Base-by-base conservation (phyloP, 2,113 vertebrate species). In the Anas platyrhynchos region DNA sequence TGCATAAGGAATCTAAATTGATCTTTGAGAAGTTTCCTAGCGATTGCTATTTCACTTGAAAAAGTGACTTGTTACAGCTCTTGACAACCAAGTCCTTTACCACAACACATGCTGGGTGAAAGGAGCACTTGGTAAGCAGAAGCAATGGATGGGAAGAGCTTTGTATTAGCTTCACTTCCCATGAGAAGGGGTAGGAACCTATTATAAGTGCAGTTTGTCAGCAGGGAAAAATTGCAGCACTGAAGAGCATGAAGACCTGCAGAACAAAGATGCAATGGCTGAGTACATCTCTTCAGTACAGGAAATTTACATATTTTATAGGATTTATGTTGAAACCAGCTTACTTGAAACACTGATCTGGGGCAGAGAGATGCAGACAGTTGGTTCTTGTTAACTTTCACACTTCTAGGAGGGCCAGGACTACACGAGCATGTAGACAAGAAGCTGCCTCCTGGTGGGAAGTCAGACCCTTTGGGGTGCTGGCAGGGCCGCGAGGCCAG, bases 1-100 rank as follows among this genome's bases (percentile, higher is more conserved):
- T 76, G 62, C 66, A 69, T 43, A 73, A 61, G 14, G 31, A 85
- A 89, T 75, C 32, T 54, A 93, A 92, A 93, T 16, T 11, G 16
- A 29, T 62, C 41, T 90, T 86, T 11, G 5, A 38, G 62, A 82
- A 62, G 44, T 82, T 88, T 21, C 43, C 32, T 52, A 66, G 82
- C 74, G 3, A 65, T 52, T 80, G 71, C 56, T 63, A 2, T 56
- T 88, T 86, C 52, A 12, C 74, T 81, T 61, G 36, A 83, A 68
- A 68, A 93, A 86, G 25, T 32, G 63, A 71, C 13, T 61, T 52
- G 44, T 82, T 93, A 56, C 14, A 7, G 75, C 68, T 91, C 69
- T 52, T 81, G 52, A 29, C 52, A 86, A 71, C 20, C 13, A 75
- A 85, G 58, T 21, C n/a, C 22, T 82, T 71, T 29, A 91, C 14